Percentiles rank a stretch among this genome's conserved stretches.
Evolutionary conservation across 2,113 vertebrate genomes (phyloP).

Genomic region (Eleginops maclovinus): DNA sequence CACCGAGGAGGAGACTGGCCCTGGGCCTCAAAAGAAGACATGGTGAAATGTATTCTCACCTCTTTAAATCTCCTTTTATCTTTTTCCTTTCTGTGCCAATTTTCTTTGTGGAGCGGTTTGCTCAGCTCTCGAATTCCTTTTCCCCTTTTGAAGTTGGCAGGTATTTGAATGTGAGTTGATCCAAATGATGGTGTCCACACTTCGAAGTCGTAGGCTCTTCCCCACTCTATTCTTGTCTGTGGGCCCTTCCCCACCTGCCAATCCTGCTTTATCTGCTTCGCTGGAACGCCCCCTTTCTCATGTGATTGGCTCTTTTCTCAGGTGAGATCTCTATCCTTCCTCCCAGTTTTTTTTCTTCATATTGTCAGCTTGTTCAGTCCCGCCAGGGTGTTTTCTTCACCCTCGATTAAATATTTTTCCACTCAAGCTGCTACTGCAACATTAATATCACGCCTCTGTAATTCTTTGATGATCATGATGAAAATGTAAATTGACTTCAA

Average conservation of each 20-base stretch:
- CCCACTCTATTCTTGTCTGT: slow-evolving; percentile 42
- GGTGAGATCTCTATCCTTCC: slow-evolving; percentile 57
- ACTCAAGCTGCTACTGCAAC: slow-evolving; percentile 25
- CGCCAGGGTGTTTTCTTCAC: slow-evolving; percentile 64
- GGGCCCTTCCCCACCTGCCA: slow-evolving; percentile 81
- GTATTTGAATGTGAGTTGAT: slow-evolving; percentile 9
- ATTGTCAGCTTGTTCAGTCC: slow-evolving; percentile 66
- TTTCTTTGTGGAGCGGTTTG: background rate
- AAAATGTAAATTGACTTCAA: slow-evolving; percentile 5
- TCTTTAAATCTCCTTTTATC: slow-evolving; percentile 31
- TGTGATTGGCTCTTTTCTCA: slow-evolving; percentile 77
- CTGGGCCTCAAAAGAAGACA: slow-evolving; percentile 94
- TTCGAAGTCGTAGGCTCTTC: slow-evolving; percentile 12
- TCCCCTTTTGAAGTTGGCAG: slow-evolving; percentile 12
- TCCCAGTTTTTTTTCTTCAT: slow-evolving; percentile 36
- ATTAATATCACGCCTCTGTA: slow-evolving; percentile 19
- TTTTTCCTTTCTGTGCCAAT: slow-evolving; percentile 25
- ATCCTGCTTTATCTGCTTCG: slow-evolving; percentile 82
- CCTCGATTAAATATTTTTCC: slow-evolving; percentile 65
- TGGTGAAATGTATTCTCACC: slow-evolving; percentile 77
- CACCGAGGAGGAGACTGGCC: slow-evolving; percentile 91
- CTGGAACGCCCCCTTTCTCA: slow-evolving; percentile 71
- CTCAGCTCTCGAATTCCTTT: background rate
- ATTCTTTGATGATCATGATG: slow-evolving; percentile 1
- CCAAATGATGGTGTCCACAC: slow-evolving; percentile 2